Conservation (phyloP, 2,888 invertebrate genomes). For the Philhelius pedissequus region DNA sequence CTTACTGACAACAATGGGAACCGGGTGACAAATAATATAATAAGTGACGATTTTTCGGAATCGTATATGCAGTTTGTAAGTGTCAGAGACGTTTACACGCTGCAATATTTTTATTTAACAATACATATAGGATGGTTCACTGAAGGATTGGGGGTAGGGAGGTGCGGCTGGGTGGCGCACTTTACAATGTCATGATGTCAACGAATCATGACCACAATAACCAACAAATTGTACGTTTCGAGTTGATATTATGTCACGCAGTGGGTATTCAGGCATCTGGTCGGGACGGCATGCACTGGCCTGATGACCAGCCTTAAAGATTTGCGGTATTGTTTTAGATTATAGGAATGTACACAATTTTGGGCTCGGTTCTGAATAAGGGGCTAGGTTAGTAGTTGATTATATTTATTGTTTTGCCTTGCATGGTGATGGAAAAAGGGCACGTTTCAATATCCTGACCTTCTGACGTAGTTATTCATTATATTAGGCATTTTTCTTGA, state of each 20-base stretch:
- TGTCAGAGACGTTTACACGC: constrained; percentile 5
- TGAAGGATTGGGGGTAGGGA: background rate
- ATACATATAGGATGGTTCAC: too few relatives aligned
- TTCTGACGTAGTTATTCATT: background rate
- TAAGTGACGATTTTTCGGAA: background rate
- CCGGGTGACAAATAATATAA: background rate
- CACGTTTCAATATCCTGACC: background rate
- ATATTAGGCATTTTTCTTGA: too few relatives aligned
- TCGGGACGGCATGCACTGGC: background rate
- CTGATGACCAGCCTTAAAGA: constrained; percentile 2
- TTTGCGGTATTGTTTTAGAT: background rate
- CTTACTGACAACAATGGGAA: background rate
- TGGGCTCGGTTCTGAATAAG: background rate
- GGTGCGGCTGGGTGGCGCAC: background rate
- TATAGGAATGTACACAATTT: background rate
- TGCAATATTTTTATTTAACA: background rate
- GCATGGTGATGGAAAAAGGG: background rate
- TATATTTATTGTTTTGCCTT: background rate
- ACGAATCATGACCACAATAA: constrained; percentile 24
- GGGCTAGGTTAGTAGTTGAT: background rate
- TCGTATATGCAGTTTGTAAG: constrained; percentile 5
- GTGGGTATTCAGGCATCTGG: background rate
- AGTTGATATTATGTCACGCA: constrained; percentile 12
- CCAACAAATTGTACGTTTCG: background rate
- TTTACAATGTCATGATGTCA: background rate